Base-by-base conservation (phyloP, 1,140 invertebrate species). In the Steinernema feltiae region DNA sequence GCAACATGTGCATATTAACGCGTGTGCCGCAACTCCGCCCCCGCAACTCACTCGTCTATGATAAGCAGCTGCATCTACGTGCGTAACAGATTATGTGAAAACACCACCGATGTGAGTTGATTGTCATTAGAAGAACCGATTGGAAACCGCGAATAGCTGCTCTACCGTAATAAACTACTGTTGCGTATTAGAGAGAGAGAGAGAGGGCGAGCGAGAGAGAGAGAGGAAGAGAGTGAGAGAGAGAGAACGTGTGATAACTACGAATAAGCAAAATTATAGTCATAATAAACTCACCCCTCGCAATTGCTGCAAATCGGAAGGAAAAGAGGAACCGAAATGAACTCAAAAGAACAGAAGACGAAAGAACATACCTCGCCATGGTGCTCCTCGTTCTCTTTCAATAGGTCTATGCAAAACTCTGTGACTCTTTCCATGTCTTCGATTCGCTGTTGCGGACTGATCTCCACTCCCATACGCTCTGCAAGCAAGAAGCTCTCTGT, bases 331-430 rank as follows among this genome's bases (percentile, higher is more conserved):
- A 32, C 46, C 73, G 12, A 7, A 30, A 46, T 27, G 74, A n/a
- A n/a, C n/a, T 27, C 7, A 72, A 63, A 27, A 30, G 18, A 0
- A 71, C 31, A 74, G 53, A 76, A n/a, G 48, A 75, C 31, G 48
- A 1, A 80, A 79, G 31, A 30, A 48, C 17, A 90, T 91, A 99
- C 97, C 93, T 99, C 96, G 78, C 95, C 95, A 89, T 99, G 98
- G 88, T 98, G 95, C 88, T 99, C 97, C 89, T 99, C 96, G 87
- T 99, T 99, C 88, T 99, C 97, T 87, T 98, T 96, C 53, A 99
- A 88, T 15, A 99, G 90, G 88, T 99, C 97, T 46, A 99, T 96
- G 88, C 97, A 99, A 12, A 98, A 90, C 87, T 99, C 96, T 18
- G 96, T 94, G 70, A 99, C 90, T 86, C 94, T 94, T 84, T 98